These are phyloP conservation scores for Petrocephalus sullivani DNA, from an alignment of 2,797 vertebrate species.

Conservation along the genomic window DNA sequence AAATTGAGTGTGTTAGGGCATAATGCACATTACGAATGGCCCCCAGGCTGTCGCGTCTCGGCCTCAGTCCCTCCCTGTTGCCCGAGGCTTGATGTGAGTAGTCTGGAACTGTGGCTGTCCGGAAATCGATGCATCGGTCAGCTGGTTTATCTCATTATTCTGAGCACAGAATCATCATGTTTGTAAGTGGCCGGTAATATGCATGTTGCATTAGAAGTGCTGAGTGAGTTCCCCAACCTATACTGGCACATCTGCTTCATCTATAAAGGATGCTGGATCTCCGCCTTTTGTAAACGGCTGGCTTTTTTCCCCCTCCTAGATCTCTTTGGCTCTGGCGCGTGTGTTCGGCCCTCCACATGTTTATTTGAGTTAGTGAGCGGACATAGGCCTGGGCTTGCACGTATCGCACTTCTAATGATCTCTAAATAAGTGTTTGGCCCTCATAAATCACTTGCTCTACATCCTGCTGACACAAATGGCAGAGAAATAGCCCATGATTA, in stretches of 20 bases:
- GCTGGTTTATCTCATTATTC: not conserved
- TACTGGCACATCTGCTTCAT: constrained; percentile 36
- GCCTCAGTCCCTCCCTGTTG: not conserved
- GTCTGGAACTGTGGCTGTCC: not conserved
- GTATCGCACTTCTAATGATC: constrained; percentile 33
- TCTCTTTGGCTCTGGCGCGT: constrained; percentile 35
- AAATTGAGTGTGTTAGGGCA: constrained; percentile 35
- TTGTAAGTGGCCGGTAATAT: not conserved
- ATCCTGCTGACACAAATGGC: constrained; percentile 41
- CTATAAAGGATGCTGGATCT: constrained; percentile 47
- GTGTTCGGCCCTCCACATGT: constrained; percentile 33
- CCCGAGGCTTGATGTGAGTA: not conserved
- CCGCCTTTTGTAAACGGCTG: constrained; percentile 26
- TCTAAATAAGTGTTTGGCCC: constrained; percentile 48
- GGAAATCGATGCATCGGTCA: not conserved
- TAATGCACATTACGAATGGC: not conserved
- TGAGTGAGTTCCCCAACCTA: constrained; percentile 36
- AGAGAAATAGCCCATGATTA: constrained; percentile 55
- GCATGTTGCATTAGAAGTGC: constrained; percentile 43
- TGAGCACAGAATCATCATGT: not conserved
- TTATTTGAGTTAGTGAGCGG: constrained; percentile 52
- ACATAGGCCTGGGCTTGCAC: constrained; percentile 21
- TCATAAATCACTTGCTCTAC: constrained; percentile 52
- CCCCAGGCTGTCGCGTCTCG: not conserved
- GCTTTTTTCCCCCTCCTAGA: constrained; percentile 38